Evolutionary conservation across 1,140 invertebrate genomes (phyloP).

Genomic region (Nasonia longicornis): DNA sequence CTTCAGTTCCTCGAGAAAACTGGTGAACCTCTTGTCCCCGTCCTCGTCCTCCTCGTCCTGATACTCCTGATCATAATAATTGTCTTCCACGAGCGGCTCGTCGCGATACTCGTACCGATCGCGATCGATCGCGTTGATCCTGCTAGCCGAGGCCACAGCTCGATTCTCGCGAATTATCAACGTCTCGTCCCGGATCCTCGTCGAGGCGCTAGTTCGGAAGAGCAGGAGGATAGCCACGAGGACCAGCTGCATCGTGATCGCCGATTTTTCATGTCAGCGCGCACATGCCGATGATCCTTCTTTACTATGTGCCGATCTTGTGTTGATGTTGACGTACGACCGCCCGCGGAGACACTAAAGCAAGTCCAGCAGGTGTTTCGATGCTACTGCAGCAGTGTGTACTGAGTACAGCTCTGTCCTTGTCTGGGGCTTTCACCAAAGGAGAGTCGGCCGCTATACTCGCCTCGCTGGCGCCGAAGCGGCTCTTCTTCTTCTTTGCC

Average conservation of each 20-base stretch:
- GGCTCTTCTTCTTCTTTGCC: constrained; percentile 14
- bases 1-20: constrained; percentile 57
- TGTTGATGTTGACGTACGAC: constrained; percentile 5
- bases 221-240: background rate
- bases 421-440: constrained; percentile 34
- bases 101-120: background rate
- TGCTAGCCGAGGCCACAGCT: background rate
- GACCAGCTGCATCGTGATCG: background rate
- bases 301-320: background rate
- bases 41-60: constrained; percentile 39
- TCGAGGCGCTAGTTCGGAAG: background rate
- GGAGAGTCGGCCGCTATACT: constrained; percentile 11
- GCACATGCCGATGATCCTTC: background rate
- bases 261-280: constrained; percentile 7
- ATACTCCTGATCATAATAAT: constrained; percentile 17
- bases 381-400: background rate
- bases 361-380: background rate
- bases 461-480: constrained; percentile 10
- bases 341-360: constrained; percentile 32
- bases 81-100: background rate
- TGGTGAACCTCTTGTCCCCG: constrained; percentile 48
- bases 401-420: background rate
- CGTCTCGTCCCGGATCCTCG: background rate
- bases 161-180: background rate
- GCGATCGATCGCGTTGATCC: background rate